phyloP scores from a whole-genome alignment of 2,888 invertebrate species.

The Trachelus troglodyta region DNA sequence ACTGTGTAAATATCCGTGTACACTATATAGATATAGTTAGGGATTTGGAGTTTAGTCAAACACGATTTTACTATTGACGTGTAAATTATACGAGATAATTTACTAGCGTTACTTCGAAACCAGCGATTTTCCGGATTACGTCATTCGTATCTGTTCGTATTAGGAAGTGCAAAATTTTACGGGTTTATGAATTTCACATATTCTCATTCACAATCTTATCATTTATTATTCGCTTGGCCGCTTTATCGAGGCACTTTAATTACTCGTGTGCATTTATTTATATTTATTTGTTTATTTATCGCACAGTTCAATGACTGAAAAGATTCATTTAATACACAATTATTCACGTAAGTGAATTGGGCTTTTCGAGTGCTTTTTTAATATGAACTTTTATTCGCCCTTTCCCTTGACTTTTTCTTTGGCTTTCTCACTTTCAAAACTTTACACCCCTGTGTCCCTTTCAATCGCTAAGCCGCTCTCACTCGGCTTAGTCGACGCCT shows the following conservation, averaged over 20 bases:
- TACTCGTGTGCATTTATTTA: background rate
- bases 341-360: background rate
- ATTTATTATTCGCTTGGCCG: background rate
- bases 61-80: background rate
- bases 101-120: background rate
- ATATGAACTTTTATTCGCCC: background rate
- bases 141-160: background rate
- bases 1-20: background rate
- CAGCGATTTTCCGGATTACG: rapidly evolving
- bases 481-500: background rate
- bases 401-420: background rate
- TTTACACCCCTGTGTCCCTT: background rate
- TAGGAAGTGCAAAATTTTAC: background rate
- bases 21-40: background rate
- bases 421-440: background rate
- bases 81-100: background rate
- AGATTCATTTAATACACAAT: background rate
- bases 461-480: background rate
- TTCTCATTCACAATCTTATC: no score
- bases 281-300: background rate
- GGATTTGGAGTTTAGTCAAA: background rate
- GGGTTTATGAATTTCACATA: background rate
- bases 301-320: background rate
- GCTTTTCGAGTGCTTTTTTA: background rate
- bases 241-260: background rate